Conservation (phyloP, 2,888 invertebrate species). For the Erebia epiphron region DNA sequence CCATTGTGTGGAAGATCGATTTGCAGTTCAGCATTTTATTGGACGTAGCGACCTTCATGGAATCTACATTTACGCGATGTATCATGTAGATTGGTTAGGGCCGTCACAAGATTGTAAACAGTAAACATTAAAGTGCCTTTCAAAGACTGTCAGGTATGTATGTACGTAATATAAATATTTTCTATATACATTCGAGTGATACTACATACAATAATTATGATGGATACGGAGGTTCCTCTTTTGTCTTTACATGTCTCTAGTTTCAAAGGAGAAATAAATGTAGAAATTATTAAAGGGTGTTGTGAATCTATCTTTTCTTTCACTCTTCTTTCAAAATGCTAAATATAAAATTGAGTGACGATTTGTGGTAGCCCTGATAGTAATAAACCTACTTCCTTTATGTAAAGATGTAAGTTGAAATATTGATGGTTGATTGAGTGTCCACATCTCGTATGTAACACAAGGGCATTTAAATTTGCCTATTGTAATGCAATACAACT, state of each 20-base stretch:
- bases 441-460: constrained; percentile 18
- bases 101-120: neutral
- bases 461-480: constrained; percentile 18
- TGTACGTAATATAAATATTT: neutral
- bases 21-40: constrained; percentile 44
- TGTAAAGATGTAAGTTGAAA: constrained; percentile 10
- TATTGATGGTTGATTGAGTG: constrained; percentile 20
- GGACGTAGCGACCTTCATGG: constrained; percentile 38
- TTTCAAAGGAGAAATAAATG: too few species aligned
- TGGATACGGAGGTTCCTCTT: too few species aligned
- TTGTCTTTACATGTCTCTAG: too few species aligned
- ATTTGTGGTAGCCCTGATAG: constrained; percentile 11
- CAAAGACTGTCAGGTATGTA: neutral
- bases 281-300: too few species aligned
- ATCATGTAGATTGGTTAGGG: constrained; percentile 18
- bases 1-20: constrained; percentile 49
- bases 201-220: too few species aligned
- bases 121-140: neutral
- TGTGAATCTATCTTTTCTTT: too few species aligned
- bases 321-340: too few species aligned
- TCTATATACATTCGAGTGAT: too few species aligned
- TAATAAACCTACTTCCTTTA: constrained; percentile 25
- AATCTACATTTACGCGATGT: constrained; percentile 24
- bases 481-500: constrained; percentile 10
- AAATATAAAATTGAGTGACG: too few species aligned